These are phyloP conservation scores for Sibirionetta formosa DNA, from an alignment of 2,797 vertebrate species.

Conservation along the genomic window DNA sequence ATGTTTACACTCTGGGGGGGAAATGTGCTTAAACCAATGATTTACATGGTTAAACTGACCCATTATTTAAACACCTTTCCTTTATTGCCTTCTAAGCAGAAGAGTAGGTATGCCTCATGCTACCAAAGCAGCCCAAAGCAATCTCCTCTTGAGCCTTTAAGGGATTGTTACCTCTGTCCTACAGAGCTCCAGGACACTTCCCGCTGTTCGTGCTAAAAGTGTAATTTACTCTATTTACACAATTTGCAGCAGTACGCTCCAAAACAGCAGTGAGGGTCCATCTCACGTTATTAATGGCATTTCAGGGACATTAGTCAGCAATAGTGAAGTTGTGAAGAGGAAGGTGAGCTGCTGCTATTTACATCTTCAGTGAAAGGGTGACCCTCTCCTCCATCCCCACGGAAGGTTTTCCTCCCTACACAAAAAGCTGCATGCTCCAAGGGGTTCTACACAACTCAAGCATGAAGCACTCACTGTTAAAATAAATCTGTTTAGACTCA, in stretches of 20 bases:
- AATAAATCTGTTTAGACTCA: constrained; percentile 43
- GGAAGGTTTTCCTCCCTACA: not conserved
- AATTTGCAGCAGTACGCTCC: constrained; percentile 37
- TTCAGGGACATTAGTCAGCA: constrained; percentile 27
- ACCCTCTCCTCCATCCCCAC: not conserved
- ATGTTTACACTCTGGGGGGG: fast-evolving
- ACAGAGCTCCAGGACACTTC: not conserved
- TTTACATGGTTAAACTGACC: not conserved
- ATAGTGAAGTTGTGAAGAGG: not conserved
- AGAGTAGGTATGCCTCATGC: not conserved
- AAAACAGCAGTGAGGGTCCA: constrained; percentile 34
- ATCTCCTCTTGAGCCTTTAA: constrained; percentile 18
- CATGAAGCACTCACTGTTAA: not conserved
- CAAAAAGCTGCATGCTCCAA: not conserved
- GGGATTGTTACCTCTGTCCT: constrained; percentile 23
- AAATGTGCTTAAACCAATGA: not conserved
- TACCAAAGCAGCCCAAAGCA: constrained; percentile 7
- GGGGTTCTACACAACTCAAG: not conserved
- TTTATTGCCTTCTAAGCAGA: not conserved
- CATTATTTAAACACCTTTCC: constrained; percentile 38
- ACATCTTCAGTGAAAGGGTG: not conserved
- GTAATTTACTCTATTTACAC: constrained; percentile 61
- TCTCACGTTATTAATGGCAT: constrained; percentile 3
- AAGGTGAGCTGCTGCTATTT: not conserved
- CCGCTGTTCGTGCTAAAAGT: constrained; percentile 26